phyloP scores from a whole-genome alignment of 2,888 invertebrate genomes.

The Pterobdella sp. region DNA sequence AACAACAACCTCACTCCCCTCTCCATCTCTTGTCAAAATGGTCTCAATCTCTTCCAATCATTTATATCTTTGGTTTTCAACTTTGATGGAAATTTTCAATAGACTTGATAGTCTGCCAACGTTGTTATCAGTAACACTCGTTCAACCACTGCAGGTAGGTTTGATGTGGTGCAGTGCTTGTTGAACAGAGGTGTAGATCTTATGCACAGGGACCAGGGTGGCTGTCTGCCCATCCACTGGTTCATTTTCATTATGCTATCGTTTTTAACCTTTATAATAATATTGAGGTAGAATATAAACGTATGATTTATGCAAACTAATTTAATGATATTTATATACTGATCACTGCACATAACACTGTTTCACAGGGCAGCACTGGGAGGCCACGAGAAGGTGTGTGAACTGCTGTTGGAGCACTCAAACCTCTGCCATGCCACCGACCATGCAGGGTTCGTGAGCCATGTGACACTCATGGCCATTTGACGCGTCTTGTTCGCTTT shows the following conservation, averaged over 20 bases:
- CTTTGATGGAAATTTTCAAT: neutral
- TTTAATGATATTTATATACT: too few species aligned
- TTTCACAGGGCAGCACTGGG: constrained; percentile 49
- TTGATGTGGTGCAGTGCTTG: constrained; percentile 44
- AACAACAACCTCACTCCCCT: constrained; percentile 49
- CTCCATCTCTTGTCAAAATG: constrained; percentile 40
- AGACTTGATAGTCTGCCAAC: neutral
- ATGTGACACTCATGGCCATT: too few species aligned
- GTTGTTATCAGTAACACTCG: neutral
- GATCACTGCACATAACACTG: too few species aligned
- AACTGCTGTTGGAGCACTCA: constrained; percentile 48
- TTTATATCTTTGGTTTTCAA: neutral
- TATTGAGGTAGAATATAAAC: too few species aligned
- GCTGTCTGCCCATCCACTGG: constrained; percentile 51
- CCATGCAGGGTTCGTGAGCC: constrained; percentile 3
- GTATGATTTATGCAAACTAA: too few species aligned
- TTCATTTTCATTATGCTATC: constrained; percentile 32
- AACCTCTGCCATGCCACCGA: neutral
- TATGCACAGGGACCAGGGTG: constrained; percentile 49
- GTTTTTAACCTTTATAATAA: neutral
- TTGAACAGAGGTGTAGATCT: constrained; percentile 48
- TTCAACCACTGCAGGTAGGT: neutral
- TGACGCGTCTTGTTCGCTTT: too few species aligned
- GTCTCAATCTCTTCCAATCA: neutral
- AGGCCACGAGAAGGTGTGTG: constrained; percentile 52